phyloP scores from a whole-genome alignment of 1,140 invertebrate genomes.

The Drosophila simulans region DNA sequence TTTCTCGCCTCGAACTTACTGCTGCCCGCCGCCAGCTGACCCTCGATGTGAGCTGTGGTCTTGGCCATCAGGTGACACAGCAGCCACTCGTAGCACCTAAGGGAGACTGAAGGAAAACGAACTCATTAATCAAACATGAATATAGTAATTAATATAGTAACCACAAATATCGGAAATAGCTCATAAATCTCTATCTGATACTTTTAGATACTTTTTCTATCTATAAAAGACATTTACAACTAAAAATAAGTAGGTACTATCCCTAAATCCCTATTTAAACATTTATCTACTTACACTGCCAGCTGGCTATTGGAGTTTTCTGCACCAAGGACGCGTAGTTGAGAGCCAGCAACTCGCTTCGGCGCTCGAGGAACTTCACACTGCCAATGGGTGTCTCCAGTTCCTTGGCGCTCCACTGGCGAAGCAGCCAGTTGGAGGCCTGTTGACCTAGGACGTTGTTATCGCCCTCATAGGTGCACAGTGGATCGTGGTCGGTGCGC shows the following conservation, averaged over 20 bases:
- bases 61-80: conserved; percentile 91
- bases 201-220: no score
- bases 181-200: no score
- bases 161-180: no score
- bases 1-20: conserved; percentile 91
- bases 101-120: conserved; percentile 87
- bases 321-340: conserved; percentile 84
- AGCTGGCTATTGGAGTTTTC: conserved; percentile 47
- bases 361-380: conserved; percentile 87
- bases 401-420: conserved; percentile 86
- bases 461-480: conserved; percentile 98
- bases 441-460: conserved; percentile 98
- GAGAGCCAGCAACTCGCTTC: conserved; percentile 85
- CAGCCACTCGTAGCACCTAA: conserved; percentile 93
- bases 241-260: no score
- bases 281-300: conserved; percentile 86
- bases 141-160: no score
- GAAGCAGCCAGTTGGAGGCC: conserved; percentile 94
- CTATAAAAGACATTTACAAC: not conserved
- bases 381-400: conserved; percentile 88
- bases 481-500: conserved; percentile 95
- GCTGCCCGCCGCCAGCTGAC: conserved; percentile 86
- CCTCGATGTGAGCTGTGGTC: conserved; percentile 88
- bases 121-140: not conserved
- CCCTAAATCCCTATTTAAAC: no score